Evolutionary conservation across 2,888 invertebrate genomes (phyloP).

Genomic region (Dryobotodes eremita): DNA sequence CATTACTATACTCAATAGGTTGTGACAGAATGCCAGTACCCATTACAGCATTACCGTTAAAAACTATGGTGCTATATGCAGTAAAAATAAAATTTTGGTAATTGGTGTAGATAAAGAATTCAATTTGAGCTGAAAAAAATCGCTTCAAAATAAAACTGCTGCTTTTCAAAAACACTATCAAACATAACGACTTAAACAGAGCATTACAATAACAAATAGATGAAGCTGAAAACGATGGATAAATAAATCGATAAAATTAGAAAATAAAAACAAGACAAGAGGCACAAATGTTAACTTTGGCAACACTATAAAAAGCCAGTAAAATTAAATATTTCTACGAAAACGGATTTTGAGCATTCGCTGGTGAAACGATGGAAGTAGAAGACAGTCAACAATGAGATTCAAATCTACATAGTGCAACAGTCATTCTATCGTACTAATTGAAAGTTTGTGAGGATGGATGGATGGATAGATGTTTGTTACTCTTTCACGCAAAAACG

Average conservation of each 20-base stretch:
- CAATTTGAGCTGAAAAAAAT: conserved; percentile 15
- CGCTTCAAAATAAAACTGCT: background rate
- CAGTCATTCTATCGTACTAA: no score
- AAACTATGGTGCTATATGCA: conserved; percentile 29
- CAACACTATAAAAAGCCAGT: background rate
- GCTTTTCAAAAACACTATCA: background rate
- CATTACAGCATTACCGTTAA: conserved; percentile 27
- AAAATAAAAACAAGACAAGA: background rate
- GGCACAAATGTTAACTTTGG: background rate
- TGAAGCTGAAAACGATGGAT: background rate
- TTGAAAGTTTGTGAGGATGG: no score
- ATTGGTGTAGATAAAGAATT: conserved; percentile 24
- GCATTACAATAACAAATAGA: background rate
- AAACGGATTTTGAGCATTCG: no score
- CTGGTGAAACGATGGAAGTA: no score
- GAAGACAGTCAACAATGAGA: no score
- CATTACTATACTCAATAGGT: conserved; percentile 20
- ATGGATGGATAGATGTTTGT: no score
- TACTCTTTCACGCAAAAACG: no score
- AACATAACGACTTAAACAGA: background rate
- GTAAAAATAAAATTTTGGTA: conserved; percentile 44
- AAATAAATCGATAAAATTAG: background rate
- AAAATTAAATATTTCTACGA: no score
- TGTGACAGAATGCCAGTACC: conserved; percentile 24
- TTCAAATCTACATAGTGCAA: no score